A percentile compares a stretch with the other conserved stretches of the same genome.
These are phyloP conservation scores for human (Homo sapiens) DNA, from an alignment of 2,113 vertebrate genomes.

Conservation along the genomic window DNA sequence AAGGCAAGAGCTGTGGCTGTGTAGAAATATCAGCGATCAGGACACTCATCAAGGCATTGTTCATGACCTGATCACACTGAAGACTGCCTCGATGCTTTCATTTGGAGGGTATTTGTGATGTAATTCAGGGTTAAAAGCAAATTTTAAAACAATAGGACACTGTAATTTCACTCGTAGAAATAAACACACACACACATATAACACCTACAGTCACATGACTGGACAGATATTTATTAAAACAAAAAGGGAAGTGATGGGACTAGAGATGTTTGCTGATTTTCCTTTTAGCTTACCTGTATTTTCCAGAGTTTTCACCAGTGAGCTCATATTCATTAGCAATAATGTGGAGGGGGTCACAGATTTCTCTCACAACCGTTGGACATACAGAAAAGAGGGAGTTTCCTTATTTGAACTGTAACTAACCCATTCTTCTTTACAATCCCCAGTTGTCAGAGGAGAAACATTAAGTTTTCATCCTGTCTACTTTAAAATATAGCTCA, in stretches of 20 bases:
- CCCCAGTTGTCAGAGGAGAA: not conserved
- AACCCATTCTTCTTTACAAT: not conserved
- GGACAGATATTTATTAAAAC: not conserved
- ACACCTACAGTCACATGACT: not conserved
- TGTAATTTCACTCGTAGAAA: not conserved
- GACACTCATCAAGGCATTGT: not conserved
- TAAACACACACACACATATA: not conserved
- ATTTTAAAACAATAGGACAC: not conserved
- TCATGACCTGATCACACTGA: not conserved
- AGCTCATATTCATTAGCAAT: not conserved
- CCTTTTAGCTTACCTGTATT: not conserved
- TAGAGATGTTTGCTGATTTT: not conserved
- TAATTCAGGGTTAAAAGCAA: not conserved
- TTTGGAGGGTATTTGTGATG: not conserved
- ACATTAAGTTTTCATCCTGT: not conserved
- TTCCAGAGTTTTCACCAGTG: conserved; percentile 12
- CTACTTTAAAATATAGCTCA: not conserved
- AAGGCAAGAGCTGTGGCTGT: not conserved
- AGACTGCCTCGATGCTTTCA: not conserved
- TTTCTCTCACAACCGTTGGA: not conserved
- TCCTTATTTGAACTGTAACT: not conserved
- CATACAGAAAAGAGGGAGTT: not conserved
- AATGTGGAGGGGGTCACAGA: not conserved
- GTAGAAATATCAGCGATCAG: not conserved
- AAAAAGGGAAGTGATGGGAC: not conserved